Evolutionary conservation across 2,113 vertebrate species (phyloP).

Genomic region (Irena cyanogastra): DNA sequence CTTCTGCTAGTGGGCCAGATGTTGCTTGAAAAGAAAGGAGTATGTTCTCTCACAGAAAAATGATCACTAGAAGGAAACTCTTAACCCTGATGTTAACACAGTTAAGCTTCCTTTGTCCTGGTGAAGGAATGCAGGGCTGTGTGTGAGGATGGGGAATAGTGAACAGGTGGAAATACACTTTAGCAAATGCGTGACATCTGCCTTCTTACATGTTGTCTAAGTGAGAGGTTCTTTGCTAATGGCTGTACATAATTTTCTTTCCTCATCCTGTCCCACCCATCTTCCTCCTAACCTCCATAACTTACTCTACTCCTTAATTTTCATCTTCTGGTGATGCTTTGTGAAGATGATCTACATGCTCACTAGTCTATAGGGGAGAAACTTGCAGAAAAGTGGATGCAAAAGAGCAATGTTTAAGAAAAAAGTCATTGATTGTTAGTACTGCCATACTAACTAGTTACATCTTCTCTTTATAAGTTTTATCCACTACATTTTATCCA

Average conservation of each 20-base stretch:
- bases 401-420: not conserved
- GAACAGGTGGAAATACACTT: not conserved
- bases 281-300: not conserved
- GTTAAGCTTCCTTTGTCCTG: not conserved
- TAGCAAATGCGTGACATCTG: not conserved
- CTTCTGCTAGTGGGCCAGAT: not conserved
- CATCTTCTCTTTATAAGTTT: not conserved
- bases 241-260: not conserved
- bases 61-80: not conserved
- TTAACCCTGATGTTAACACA: not conserved
- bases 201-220: not conserved
- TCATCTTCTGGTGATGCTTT: not conserved
- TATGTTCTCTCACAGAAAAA: not conserved
- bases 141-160: not conserved
- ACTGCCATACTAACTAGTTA: not conserved
- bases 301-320: not conserved
- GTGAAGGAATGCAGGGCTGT: not conserved
- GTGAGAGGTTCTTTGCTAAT: not conserved
- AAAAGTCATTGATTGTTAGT: not conserved
- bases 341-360: accelerated
- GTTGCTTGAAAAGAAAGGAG: not conserved
- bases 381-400: not conserved
- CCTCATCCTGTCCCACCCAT: not conserved
- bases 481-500: not conserved
- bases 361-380: not conserved